Evolutionary conservation across 2,113 vertebrate genomes (phyloP).

Genomic region (Petroica traversi): DNA sequence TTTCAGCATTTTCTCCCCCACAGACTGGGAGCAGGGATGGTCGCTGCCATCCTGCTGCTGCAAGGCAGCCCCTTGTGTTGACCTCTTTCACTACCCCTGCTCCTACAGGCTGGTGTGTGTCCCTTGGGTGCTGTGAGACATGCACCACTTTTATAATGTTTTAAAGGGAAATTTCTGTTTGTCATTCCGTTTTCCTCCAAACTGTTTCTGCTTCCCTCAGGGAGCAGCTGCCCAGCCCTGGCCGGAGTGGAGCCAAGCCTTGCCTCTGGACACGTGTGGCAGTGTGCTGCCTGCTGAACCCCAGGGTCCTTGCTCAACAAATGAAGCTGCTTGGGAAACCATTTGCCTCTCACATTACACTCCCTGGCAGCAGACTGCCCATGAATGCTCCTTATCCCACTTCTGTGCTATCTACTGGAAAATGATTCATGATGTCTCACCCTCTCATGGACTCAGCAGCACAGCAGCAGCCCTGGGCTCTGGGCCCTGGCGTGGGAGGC

Average conservation of each 20-base stretch:
- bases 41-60: rapidly evolving
- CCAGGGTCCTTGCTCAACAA: neutral
- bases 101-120: rapidly evolving
- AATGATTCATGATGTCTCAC: neutral
- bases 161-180: neutral
- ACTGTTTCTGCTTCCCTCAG: neutral
- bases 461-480: rapidly evolving
- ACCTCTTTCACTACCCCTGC: neutral
- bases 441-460: neutral
- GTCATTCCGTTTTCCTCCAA: neutral
- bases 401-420: neutral
- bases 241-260: neutral
- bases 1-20: neutral
- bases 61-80: rapidly evolving
- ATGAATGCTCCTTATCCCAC: neutral
- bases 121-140: rapidly evolving
- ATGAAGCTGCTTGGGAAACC: neutral
- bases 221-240: neutral
- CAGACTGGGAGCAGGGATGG: rapidly evolving
- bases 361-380: neutral
- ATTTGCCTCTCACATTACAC: neutral
- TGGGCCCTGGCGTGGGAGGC: neutral
- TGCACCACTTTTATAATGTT: rapidly evolving
- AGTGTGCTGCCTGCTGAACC: neutral
- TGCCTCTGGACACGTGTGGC: rapidly evolving